Percentiles rank a stretch among this genome's conserved stretches.
These are phyloP conservation scores for Peribatodes rhomboidaria DNA, from an alignment of 2,888 invertebrate genomes.

Conservation along the genomic window DNA sequence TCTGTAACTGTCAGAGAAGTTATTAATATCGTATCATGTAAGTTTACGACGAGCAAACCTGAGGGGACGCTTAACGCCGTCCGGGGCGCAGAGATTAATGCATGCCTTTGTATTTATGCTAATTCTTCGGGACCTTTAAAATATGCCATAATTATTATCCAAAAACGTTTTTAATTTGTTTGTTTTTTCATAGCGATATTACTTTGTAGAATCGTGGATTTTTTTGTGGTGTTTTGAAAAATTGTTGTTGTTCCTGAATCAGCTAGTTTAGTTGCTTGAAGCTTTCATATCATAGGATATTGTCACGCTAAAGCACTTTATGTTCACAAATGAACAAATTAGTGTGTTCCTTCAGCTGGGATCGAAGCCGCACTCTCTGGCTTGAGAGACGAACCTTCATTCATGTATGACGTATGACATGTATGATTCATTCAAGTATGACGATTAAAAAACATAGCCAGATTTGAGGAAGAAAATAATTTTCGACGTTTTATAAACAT, in stretches of 20 bases:
- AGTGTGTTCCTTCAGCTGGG: too few species aligned
- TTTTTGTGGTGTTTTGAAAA: neutral
- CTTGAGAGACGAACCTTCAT: too few species aligned
- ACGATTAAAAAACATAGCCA: too few species aligned
- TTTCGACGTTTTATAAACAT: too few species aligned
- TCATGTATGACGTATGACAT: too few species aligned
- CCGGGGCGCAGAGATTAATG: conserved; percentile 26
- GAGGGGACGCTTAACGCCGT: conserved; percentile 10
- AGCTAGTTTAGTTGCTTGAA: neutral
- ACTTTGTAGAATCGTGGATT: neutral
- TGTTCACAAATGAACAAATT: too few species aligned
- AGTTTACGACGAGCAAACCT: neutral
- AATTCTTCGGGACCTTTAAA: conserved; percentile 18
- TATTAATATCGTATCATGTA: conserved; percentile 1
- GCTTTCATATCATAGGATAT: neutral
- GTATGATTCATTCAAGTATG: too few species aligned
- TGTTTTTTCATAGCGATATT: neutral
- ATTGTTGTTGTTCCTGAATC: neutral
- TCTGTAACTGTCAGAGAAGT: neutral
- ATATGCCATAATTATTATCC: conserved; percentile 27
- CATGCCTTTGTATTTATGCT: conserved; percentile 29
- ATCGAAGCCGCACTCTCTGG: too few species aligned
- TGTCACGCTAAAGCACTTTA: too few species aligned
- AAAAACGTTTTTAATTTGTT: conserved; percentile 25
- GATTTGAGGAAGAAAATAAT: too few species aligned